Evolutionary conservation across 53 echinoderm and acorn worm genomes (phyloP).

Genomic region (Temnopleurus reevesii): DNA sequence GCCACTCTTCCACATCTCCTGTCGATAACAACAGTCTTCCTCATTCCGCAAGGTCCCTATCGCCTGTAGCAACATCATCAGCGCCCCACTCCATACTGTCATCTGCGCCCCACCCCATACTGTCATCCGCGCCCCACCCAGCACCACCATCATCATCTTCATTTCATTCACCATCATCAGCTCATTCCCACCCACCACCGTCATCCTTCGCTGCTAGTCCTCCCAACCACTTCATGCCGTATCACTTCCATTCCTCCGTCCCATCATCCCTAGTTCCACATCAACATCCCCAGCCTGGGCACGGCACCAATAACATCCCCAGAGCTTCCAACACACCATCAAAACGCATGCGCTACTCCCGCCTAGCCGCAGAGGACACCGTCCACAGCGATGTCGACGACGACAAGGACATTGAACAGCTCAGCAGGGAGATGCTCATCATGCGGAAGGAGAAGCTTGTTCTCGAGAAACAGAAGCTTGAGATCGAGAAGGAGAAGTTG

Average conservation of each 20-base stretch:
- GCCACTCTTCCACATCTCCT: neutral
- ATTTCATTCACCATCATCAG: neutral
- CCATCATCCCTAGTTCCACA: neutral
- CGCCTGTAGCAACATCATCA: neutral
- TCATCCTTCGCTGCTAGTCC: too few relatives aligned
- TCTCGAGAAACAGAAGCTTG: constrained; percentile 51
- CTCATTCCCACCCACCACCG: too few relatives aligned
- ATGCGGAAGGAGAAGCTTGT: constrained; percentile 42
- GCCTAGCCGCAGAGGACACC: constrained; percentile 15
- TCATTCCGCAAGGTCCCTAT: neutral
- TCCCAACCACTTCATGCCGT: neutral
- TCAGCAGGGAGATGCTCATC: constrained; percentile 53
- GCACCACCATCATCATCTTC: neutral
- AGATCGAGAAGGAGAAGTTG: constrained; percentile 58
- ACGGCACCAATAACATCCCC: neutral
- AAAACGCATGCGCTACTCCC: constrained; percentile 47
- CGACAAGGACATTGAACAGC: constrained; percentile 50
- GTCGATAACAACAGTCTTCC: neutral
- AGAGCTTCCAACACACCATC: neutral
- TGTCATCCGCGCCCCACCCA: neutral
- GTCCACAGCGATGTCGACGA: constrained; percentile 38
- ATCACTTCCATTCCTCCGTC: constrained; percentile 1
- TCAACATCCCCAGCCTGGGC: neutral
- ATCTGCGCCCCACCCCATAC: neutral
- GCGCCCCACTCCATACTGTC: neutral